These are phyloP conservation scores for Leguminivora glycinivorella DNA, from an alignment of 1,140 invertebrate species.

Conservation along the genomic window DNA sequence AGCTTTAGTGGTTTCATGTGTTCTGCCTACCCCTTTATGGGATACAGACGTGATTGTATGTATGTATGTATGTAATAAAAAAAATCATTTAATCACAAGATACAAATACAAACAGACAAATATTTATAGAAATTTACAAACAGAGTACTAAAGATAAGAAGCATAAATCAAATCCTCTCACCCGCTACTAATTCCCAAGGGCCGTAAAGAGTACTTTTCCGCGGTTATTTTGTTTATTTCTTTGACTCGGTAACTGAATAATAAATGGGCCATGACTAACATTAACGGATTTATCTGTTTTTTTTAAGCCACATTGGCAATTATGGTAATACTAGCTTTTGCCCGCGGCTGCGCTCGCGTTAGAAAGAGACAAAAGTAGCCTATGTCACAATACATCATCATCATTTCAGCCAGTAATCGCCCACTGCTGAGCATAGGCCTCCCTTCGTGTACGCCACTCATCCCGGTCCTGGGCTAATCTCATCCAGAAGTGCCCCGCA, in stretches of 20 bases:
- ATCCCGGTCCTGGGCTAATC: too few species aligned
- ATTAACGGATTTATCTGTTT: neutral
- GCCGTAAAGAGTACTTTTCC: neutral
- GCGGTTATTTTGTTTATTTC: constrained; percentile 1
- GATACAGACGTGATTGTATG: too few species aligned
- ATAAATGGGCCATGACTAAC: neutral
- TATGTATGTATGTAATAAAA: too few species aligned
- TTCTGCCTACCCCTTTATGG: too few species aligned
- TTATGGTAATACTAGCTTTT: neutral
- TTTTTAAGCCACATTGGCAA: neutral
- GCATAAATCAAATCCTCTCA: neutral
- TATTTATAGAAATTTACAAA: neutral
- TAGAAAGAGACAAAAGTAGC: too few species aligned
- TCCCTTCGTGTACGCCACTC: too few species aligned
- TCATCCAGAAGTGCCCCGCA: too few species aligned
- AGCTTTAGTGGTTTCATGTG: too few species aligned
- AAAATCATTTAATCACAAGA: neutral
- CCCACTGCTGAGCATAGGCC: too few species aligned
- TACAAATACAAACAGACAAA: neutral
- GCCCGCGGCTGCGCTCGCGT: too few species aligned
- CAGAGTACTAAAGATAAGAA: neutral
- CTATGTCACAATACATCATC: too few species aligned
- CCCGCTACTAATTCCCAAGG: neutral
- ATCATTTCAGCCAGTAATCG: too few species aligned
- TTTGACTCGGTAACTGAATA: neutral